These are phyloP conservation scores for Lates calcarifer DNA, from an alignment of 2,113 vertebrate species.

Conservation along the genomic window DNA sequence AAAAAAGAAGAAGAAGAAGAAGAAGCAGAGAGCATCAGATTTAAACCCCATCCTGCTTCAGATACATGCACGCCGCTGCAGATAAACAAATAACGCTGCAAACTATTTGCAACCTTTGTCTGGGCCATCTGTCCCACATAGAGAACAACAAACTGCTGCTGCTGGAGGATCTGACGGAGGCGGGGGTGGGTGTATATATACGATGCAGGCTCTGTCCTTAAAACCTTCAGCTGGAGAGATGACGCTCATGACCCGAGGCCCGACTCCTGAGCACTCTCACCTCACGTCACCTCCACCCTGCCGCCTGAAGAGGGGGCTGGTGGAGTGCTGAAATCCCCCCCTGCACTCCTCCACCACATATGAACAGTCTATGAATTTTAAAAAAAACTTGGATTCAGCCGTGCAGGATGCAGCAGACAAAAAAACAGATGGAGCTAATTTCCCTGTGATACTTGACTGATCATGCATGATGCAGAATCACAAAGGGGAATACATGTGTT, in stretches of 20 bases:
- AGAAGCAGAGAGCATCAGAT: neutral
- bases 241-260: neutral
- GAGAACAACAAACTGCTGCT: slow-evolving; percentile 18
- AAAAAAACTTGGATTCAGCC: too few relatives aligned
- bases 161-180: neutral
- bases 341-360: too few relatives aligned
- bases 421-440: too few relatives aligned
- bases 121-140: slow-evolving; percentile 33
- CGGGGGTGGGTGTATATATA: neutral
- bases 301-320: slow-evolving; percentile 52
- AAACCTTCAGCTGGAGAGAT: slow-evolving; percentile 16
- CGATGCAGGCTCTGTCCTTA: neutral
- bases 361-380: too few relatives aligned
- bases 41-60: neutral
- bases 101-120: slow-evolving; percentile 29
- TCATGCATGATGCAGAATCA: too few relatives aligned
- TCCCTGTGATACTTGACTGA: too few relatives aligned
- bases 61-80: neutral
- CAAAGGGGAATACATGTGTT: too few relatives aligned
- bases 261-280: neutral
- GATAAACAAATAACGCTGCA: slow-evolving; percentile 15
- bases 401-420: too few relatives aligned
- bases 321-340: neutral
- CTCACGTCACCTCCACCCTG: neutral
- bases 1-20: too few relatives aligned